Evolutionary conservation across 1,140 invertebrate genomes (phyloP), one percentile per base, ranked within the genome.

Genomic region (Cheumatopsyche charites): DNA sequence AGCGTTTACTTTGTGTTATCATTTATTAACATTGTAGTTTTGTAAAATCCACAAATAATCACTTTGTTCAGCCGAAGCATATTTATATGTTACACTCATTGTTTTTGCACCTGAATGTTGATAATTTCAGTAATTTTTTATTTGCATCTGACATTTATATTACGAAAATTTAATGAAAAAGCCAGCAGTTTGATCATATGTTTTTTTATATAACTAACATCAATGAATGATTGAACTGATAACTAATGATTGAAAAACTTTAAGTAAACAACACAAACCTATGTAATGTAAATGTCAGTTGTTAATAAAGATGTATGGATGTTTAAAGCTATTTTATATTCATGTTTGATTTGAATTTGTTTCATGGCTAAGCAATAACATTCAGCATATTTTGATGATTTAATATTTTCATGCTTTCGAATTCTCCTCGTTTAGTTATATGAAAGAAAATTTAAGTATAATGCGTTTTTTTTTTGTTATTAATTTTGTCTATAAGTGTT

Each of bases 391-490:
- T 36, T 36, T 36, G 9, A 36, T 36, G 9, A 36, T 36, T 36
- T 36, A 36, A 36, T 36, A 9, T 36, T 36, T 52, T 52, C 1
- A 17, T 52, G 47, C 47, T 52, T 52, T 52, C 47, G 15, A 52
- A 52, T 15, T 15, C 47, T 17, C 15, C 19, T 47, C 15, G 4
- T 6, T 47, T 47, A n/a, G 4, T n/a, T 47, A 47, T 47, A 47
- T 36, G 9, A 36, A 36, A 36, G 9, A 36, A 47, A n/a, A 13
- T 47, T 6, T 47, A 17, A 6, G 15, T 47, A 13, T 47, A 17
- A n/a, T n/a, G 13, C 19, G 47, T 52, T 58, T 58, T 25, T n/a
- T n/a, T 25, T 25, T 58, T 58, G 55, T 58, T 58, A 58, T 58
- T 58, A 58, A 52, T 58, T 58, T 58, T 58, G 23, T 58, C 21